Percentiles rank a stretch among this genome's conserved stretches.
phyloP scores from a whole-genome alignment of 2,888 invertebrate species.

The Apamea sordens region DNA sequence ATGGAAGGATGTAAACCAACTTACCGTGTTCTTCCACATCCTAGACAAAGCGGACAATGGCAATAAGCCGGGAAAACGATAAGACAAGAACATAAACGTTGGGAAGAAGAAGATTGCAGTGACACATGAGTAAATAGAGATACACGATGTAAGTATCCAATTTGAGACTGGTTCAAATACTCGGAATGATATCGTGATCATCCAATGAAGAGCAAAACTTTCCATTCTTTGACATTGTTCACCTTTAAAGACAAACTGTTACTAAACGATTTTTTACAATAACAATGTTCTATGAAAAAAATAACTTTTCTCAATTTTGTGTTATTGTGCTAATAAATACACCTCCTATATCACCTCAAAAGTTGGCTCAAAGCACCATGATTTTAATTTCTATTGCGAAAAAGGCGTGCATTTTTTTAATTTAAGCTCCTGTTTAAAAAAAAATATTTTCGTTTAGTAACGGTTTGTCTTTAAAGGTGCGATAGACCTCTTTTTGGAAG shows the following conservation, averaged over 20 bases:
- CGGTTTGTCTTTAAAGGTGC: too few species aligned
- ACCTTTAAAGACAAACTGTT: too few species aligned
- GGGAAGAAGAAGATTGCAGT: constrained; percentile 35
- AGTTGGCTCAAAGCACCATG: too few species aligned
- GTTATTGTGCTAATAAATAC: too few species aligned
- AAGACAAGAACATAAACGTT: constrained; percentile 35
- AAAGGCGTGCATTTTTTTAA: too few species aligned
- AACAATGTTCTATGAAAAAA: too few species aligned
- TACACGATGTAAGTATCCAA: constrained; percentile 29
- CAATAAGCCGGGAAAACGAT: constrained; percentile 43
- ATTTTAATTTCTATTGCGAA: too few species aligned
- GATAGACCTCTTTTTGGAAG: neutral
- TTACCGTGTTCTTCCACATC: constrained; percentile 8
- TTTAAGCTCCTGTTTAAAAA: too few species aligned
- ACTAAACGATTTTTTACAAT: too few species aligned
- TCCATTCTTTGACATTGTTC: neutral
- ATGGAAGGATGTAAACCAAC: constrained; percentile 4
- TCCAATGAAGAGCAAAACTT: neutral
- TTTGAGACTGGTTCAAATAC: constrained; percentile 5
- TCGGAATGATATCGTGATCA: neutral
- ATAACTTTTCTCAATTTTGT: too few species aligned
- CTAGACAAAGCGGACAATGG: constrained; percentile 36
- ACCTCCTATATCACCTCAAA: too few species aligned
- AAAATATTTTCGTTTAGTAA: too few species aligned
- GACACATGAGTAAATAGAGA: constrained; percentile 36